Evolutionary conservation across 2,888 invertebrate genomes (phyloP).

Genomic region (Ichneumoninae sp.): DNA sequence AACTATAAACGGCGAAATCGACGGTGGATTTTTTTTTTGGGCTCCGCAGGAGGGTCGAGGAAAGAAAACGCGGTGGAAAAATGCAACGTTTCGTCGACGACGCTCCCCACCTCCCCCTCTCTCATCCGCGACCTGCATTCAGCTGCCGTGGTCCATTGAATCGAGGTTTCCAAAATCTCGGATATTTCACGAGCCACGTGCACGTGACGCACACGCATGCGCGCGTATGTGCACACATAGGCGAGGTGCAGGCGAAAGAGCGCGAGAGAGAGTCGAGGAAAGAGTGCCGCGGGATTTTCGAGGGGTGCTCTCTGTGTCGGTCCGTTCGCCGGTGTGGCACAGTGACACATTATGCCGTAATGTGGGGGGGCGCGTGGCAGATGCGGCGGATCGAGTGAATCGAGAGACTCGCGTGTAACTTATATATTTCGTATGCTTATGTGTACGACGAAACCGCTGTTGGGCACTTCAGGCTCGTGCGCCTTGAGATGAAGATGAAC

Average conservation of each 20-base stretch:
- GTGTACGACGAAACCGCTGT: neutral
- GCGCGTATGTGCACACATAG: constrained; percentile 19
- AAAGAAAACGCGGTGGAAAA: constrained; percentile 36
- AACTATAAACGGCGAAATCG: constrained; percentile 1
- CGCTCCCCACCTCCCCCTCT: constrained; percentile 34
- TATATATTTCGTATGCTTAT: neutral
- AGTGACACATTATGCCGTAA: constrained; percentile 83
- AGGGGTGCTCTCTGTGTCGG: constrained; percentile 58
- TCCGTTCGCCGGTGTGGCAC: constrained; percentile 79
- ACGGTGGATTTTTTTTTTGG: neutral
- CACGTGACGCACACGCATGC: constrained; percentile 50
- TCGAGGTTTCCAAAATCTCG: constrained; percentile 81
- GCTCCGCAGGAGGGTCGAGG: constrained; percentile 24
- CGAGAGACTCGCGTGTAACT: constrained; percentile 33
- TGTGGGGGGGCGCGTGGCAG: constrained; percentile 82
- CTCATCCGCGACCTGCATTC: constrained; percentile 77
- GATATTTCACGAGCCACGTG: constrained; percentile 74
- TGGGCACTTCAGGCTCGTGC: neutral
- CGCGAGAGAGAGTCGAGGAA: constrained; percentile 29
- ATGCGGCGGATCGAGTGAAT: constrained; percentile 78
- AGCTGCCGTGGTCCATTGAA: constrained; percentile 79
- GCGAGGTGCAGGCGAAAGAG: constrained; percentile 37
- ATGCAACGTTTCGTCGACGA: constrained; percentile 55
- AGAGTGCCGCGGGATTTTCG: constrained; percentile 56
- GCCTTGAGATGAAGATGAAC: neutral